Conservation (phyloP, 2,113 vertebrate genomes). For the Arothron firmamentum region DNA sequence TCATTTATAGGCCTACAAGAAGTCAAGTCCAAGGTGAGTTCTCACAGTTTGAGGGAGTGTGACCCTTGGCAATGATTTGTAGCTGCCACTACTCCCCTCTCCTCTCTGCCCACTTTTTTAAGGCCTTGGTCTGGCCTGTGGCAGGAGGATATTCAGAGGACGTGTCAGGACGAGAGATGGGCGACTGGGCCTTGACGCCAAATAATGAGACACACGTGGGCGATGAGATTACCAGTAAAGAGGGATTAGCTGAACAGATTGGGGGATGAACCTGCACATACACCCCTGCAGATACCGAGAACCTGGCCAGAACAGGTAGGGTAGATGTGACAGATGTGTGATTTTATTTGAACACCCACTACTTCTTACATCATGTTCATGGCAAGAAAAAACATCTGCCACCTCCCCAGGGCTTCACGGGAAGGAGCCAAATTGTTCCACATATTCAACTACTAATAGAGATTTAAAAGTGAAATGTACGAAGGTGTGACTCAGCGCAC, state of each 20-base stretch:
- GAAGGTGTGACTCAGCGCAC: neutral
- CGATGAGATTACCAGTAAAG: slow-evolving; percentile 63
- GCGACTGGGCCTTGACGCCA: slow-evolving; percentile 53
- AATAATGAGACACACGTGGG: slow-evolving; percentile 68
- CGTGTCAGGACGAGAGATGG: slow-evolving; percentile 39
- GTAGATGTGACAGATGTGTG: slow-evolving; percentile 43
- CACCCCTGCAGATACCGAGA: slow-evolving; percentile 14
- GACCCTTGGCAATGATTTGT: slow-evolving; percentile 61
- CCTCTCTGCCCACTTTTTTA: slow-evolving; percentile 25
- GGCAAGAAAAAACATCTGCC: slow-evolving; percentile 36
- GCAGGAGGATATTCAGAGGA: slow-evolving; percentile 25
- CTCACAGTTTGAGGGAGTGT: slow-evolving; percentile 32
- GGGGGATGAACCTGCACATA: slow-evolving; percentile 3
- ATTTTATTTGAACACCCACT: slow-evolving; percentile 32
- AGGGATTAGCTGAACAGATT: slow-evolving; percentile 46
- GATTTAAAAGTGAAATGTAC: neutral
- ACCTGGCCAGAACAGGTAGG: slow-evolving; percentile 6
- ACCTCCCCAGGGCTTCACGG: slow-evolving; percentile 19
- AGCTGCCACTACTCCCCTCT: slow-evolving; percentile 24
- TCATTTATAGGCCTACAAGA: slow-evolving; percentile 39
- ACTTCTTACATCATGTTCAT: too few species aligned
- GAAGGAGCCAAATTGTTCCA: neutral
- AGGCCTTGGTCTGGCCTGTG: slow-evolving; percentile 22
- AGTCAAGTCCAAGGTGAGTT: slow-evolving; percentile 45
- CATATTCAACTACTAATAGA: slow-evolving; percentile 16